These are phyloP conservation scores for Sabatieria punctata DNA, from an alignment of 2,888 invertebrate species.

Conservation along the genomic window DNA sequence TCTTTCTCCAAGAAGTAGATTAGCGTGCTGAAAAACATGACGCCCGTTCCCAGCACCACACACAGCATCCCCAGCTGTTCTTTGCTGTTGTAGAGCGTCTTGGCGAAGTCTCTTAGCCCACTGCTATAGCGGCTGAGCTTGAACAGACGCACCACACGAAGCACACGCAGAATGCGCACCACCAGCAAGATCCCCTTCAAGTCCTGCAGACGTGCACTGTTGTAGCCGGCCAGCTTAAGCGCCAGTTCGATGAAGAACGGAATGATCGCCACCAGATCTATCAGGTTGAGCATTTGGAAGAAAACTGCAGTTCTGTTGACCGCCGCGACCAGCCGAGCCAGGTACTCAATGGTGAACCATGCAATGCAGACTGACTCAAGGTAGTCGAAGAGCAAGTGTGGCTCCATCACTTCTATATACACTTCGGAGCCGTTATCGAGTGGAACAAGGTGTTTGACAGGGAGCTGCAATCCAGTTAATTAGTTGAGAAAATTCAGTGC, in stretches of 20 bases:
- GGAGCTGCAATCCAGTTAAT: no score
- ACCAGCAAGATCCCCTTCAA: neutral
- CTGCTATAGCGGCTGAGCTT: neutral
- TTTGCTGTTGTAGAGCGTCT: neutral
- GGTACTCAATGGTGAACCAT: conserved; percentile 32
- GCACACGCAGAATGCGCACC: neutral
- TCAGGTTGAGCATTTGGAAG: conserved; percentile 29
- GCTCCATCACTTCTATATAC: no score
- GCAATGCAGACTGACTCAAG: conserved; percentile 31
- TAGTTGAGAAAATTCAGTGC: no score
- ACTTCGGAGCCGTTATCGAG: no score
- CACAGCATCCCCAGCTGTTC: neutral
- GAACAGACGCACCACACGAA: neutral
- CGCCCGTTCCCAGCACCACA: neutral
- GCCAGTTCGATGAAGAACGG: conserved; percentile 28
- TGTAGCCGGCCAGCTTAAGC: neutral
- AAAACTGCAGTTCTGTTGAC: conserved; percentile 26
- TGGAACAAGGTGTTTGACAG: no score
- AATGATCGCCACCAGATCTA: conserved; percentile 31
- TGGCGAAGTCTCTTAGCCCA: neutral
- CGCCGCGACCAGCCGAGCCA: conserved; percentile 24
- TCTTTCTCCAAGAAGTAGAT: neutral
- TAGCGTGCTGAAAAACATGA: neutral
- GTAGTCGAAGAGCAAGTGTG: conserved; percentile 25
- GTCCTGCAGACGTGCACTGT: neutral